These are phyloP conservation scores for Hoplias malabaricus DNA, from an alignment of 2,113 vertebrate species.

Conservation along the genomic window DNA sequence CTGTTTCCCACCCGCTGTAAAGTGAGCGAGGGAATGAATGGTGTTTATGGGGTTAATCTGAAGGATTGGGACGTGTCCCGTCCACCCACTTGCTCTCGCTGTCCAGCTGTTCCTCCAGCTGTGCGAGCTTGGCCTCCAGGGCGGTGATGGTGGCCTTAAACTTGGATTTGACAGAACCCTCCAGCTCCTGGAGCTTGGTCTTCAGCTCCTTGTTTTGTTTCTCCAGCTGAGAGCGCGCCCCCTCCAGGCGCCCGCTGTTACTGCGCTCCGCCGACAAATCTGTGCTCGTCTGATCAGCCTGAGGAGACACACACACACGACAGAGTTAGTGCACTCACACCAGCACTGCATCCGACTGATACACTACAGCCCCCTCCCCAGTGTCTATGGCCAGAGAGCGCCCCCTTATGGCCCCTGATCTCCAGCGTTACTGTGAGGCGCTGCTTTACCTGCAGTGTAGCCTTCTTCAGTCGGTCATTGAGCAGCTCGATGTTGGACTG, in stretches of 20 bases:
- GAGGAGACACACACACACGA: not conserved
- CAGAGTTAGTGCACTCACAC: not conserved
- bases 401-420: no score
- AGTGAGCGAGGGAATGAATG: no score
- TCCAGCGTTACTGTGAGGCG: no score
- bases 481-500: constrained; percentile 86
- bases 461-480: constrained; percentile 79
- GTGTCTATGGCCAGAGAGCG: no score
- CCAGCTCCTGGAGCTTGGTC: constrained; percentile 90
- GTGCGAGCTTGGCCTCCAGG: constrained; percentile 87
- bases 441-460: constrained; percentile 69
- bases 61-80: no score
- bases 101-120: constrained; percentile 92
- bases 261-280: constrained; percentile 88
- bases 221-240: constrained; percentile 85
- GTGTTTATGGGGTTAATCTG: no score
- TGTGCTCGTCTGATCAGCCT: constrained; percentile 80
- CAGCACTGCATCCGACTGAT: no score
- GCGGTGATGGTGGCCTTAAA: constrained; percentile 83
- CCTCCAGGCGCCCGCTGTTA: constrained; percentile 86
- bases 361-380: no score
- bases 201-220: constrained; percentile 96
- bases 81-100: constrained; percentile 83
- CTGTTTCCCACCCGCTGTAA: no score
- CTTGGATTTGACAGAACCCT: constrained; percentile 85